Evolutionary conservation across 2,888 invertebrate species (phyloP), one percentile per base, ranked within the genome.

Genomic region (Lamproptera curius): DNA sequence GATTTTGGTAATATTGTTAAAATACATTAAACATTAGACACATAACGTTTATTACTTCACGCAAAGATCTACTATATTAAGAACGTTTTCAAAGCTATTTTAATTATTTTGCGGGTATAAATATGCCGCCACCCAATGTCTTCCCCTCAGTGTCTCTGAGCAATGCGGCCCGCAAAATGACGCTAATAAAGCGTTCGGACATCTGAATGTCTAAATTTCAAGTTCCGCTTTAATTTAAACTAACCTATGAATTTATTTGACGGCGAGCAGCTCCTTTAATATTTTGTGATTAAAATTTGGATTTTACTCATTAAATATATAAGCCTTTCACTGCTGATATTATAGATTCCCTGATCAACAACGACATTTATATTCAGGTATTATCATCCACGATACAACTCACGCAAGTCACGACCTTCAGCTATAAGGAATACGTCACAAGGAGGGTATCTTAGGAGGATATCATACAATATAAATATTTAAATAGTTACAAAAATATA

Each of bases 151-250:
- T 15, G 10, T 9, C 31, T 16, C 41, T 11, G 31, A 31, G 41
- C 31, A 31, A 41, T 41, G 31, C 16, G 41, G 28, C 31, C 31
- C 41, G 41, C 31, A 41, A 41, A 41, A 41, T 41, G 41, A 41
- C 16, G 16, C 31, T 41, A 41, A 41, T 41, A 41, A 41, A 41
- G 41, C 16, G 41, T 31, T 41, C 31, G 41, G 41, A 28, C 41
- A 41, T 41, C 41, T 41, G 41, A 31, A 31, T 41, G 28, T 41
- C 41, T 41, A 28, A 31, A 31, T 41, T 41, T 16, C 41, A 41
- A 31, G 31, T 41, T 31, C 17, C 31, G 31, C 16, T 41, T 41
- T 41, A 41, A 41, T 41, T 41, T 31, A 41, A 41, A 31, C 40
- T 28, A 40, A 40, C 31, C 16, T 31, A 41, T 41, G 16, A 41